Percentiles rank a stretch among this genome's conserved stretches.
phyloP scores from a whole-genome alignment of 2,797 vertebrate species.

The Amazona ochrocephala region DNA sequence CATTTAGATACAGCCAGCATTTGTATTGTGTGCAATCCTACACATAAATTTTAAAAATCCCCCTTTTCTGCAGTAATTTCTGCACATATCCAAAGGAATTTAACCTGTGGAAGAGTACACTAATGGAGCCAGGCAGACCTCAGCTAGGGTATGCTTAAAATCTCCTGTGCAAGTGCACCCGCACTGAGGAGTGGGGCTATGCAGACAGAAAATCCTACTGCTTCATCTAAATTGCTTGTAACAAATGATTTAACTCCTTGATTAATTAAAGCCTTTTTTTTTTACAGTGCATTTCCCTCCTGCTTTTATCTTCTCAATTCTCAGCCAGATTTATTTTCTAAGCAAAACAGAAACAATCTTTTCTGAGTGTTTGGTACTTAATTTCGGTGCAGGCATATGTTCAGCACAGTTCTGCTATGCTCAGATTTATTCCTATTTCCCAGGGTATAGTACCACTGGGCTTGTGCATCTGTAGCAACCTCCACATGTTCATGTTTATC shows the following conservation, averaged over 20 bases:
- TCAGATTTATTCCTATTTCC: neutral
- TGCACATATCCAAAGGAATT: neutral
- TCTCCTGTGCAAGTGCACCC: neutral
- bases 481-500: neutral
- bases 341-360: neutral
- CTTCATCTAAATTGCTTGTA: neutral
- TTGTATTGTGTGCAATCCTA: neutral
- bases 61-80: neutral
- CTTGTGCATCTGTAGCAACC: neutral
- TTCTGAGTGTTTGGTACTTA: neutral
- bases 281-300: neutral
- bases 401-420: neutral
- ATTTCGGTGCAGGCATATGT: neutral
- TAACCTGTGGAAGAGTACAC: neutral
- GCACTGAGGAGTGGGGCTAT: neutral
- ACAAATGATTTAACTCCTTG: neutral
- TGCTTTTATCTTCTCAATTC: neutral
- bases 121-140: neutral
- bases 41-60: neutral
- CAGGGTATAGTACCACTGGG: neutral
- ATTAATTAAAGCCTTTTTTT: neutral
- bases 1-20: neutral
- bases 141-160: neutral
- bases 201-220: constrained; percentile 14
- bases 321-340: neutral